Base-by-base conservation (phyloP, 2,888 invertebrate species). In the Cylloceria caligata region DNA sequence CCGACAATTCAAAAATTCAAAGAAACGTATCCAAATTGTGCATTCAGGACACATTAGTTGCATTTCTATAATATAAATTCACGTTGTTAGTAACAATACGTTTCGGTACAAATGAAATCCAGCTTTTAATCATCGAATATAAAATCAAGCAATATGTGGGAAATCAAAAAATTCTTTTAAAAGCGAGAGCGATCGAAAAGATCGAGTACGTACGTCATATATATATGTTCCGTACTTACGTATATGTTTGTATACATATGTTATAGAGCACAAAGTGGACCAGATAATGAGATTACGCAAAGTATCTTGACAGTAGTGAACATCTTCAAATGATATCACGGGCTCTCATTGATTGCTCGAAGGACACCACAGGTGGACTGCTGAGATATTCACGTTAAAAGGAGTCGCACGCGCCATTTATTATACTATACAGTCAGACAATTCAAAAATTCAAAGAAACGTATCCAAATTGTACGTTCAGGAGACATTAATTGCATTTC, bases 261-360 rank as follows among this genome's bases (percentile, higher is more conserved):
- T 55, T 3, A 52, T 16, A 19, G 16, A n/a, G 42, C 39, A 6
- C 42, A 64, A 57, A 65, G 45, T 55, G 39, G 55, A 72, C 60
- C 60, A 60, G 60, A 36, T 60, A 30, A 52, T 57, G 27, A 27
- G 45, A 72, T 60, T 45, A 71, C 57, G 13, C 55, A 13, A 47
- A 72, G 57, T 34, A 47, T 13, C 30, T 24, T 27, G 36, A 57
- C 19, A 16, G 13, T 21, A 1, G 30, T 19, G 36, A n/a, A 60
- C 34, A 19, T 60, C 21, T 19, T 47, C 7, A 45, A 13, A 57
- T 57, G 42, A 68, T 68, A 47, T 47, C 34, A n/a, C 19, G 11
- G 42, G 13, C 34, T 57, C 16, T 5, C 57, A 57, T 16, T 57
- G n/a, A 34, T 57, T 57, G 16, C 52, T 27, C 34, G 34, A 57